Percentiles rank a stretch among this genome's conserved stretches.
Evolutionary conservation across 2,797 vertebrate species (phyloP).

Genomic region (Tapirus indicus): DNA sequence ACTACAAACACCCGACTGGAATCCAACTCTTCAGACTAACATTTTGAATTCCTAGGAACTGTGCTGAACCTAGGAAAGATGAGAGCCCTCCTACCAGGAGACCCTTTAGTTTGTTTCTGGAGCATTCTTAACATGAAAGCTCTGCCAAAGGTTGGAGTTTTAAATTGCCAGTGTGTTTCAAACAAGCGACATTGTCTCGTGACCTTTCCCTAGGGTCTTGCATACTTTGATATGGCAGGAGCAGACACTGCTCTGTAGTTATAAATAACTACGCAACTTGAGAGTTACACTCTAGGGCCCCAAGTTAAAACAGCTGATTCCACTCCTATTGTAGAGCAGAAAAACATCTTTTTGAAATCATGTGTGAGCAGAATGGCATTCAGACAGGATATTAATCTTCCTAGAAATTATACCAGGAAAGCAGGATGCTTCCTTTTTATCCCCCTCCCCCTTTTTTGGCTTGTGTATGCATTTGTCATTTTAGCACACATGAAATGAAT

Average conservation of each 20-base stretch:
- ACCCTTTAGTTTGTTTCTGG: neutral
- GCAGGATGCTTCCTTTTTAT: neutral
- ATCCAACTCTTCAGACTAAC: slow-evolving; percentile 3
- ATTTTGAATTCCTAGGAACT: slow-evolving; percentile 38
- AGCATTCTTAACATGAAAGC: neutral
- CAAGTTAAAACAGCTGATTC: slow-evolving; percentile 76
- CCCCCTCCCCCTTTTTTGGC: neutral
- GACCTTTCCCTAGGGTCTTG: slow-evolving; percentile 65
- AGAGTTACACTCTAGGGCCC: slow-evolving; percentile 54
- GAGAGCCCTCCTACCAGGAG: slow-evolving; percentile 31
- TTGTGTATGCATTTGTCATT: slow-evolving; percentile 10
- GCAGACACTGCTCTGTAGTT: slow-evolving; percentile 69
- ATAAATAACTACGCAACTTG: slow-evolving; percentile 79
- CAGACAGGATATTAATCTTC: slow-evolving; percentile 60
- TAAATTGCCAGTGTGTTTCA: slow-evolving; percentile 26
- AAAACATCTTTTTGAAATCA: slow-evolving; percentile 44
- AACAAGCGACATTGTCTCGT: neutral
- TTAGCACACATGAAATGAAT: neutral
- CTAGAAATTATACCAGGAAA: slow-evolving; percentile 36
- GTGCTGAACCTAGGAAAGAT: neutral
- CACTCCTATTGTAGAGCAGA: slow-evolving; percentile 43
- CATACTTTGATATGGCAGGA: slow-evolving; percentile 64
- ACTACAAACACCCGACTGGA: neutral
- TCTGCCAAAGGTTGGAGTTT: neutral
- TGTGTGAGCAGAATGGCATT: slow-evolving; percentile 16